Percentiles rank a stretch among this genome's conserved stretches.
Conservation (phyloP, 1,140 invertebrate species). For the Agrilus planipennis region DNA sequence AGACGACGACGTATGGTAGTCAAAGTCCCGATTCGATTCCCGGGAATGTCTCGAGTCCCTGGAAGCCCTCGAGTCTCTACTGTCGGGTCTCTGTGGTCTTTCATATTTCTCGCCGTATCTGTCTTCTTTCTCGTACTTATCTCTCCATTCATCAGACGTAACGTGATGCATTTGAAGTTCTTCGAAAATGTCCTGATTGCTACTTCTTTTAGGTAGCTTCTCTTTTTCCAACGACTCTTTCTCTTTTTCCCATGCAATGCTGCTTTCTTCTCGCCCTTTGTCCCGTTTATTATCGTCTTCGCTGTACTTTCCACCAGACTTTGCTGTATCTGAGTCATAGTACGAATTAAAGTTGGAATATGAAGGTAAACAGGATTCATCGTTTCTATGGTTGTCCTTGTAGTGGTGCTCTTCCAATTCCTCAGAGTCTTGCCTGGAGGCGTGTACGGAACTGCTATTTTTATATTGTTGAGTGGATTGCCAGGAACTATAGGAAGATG, state of each 20-base stretch:
- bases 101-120: constrained; percentile 35
- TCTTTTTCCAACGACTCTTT: constrained; percentile 10
- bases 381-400: constrained; percentile 20
- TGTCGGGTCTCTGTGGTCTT: constrained; percentile 46
- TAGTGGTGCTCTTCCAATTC: constrained; percentile 15
- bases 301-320: constrained; percentile 3
- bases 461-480: constrained; percentile 13
- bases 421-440: constrained; percentile 11
- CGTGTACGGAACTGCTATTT: constrained; percentile 4
- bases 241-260: constrained; percentile 14
- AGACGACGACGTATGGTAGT: constrained; percentile 22
- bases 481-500: not conserved
- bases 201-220: constrained; percentile 4
- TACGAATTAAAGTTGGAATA: not conserved
- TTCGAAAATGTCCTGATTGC: constrained; percentile 10
- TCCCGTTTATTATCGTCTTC: constrained; percentile 11
- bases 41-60: constrained; percentile 41
- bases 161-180: constrained; percentile 18
- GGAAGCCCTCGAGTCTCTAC: constrained; percentile 42
- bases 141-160: constrained; percentile 18
- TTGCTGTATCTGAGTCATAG: constrained; percentile 1
- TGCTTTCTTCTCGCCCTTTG: constrained; percentile 17
- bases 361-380: constrained; percentile 18
- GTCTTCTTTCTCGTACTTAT: constrained; percentile 18
- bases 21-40: constrained; percentile 18